Conservation (phyloP, 1,140 invertebrate species). For the Drosophila sp. region DNA sequence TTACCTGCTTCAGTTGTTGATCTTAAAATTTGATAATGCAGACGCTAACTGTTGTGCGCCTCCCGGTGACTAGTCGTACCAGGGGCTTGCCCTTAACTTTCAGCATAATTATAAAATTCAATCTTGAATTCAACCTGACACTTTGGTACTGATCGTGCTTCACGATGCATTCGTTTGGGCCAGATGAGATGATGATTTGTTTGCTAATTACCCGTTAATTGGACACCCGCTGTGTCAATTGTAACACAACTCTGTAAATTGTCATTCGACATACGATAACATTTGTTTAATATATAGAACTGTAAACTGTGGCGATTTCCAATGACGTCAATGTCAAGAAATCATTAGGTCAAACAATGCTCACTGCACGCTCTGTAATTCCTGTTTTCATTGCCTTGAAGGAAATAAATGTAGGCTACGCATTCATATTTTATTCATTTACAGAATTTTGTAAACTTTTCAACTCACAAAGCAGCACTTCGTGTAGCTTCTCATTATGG, state of each 20-base stretch:
- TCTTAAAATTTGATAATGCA: slow-evolving; percentile 26
- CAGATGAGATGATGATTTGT: slow-evolving; percentile 17
- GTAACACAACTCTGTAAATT: slow-evolving; percentile 9
- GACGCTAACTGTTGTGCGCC: slow-evolving; percentile 27
- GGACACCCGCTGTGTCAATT: slow-evolving; percentile 23
- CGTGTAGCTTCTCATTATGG: slow-evolving; percentile 41
- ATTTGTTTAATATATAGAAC: background rate
- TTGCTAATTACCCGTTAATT: slow-evolving; percentile 50
- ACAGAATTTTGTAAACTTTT: background rate
- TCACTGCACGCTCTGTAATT: background rate
- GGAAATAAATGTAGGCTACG: background rate
- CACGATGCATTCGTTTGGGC: background rate
- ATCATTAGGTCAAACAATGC: background rate
- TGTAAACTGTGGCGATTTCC: background rate
- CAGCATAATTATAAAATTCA: slow-evolving; percentile 35
- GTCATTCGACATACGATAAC: slow-evolving; percentile 16
- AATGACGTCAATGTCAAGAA: slow-evolving; percentile 18
- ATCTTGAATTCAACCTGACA: slow-evolving; percentile 45
- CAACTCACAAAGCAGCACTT: background rate
- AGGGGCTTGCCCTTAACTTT: slow-evolving; percentile 26
- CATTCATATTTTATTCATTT: background rate
- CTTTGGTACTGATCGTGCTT: slow-evolving; percentile 33
- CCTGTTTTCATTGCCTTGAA: background rate
- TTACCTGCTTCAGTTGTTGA: slow-evolving; percentile 12
- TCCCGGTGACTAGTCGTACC: slow-evolving; percentile 30